Percentiles rank a stretch among this genome's conserved stretches.
Conservation (phyloP, 2,888 invertebrate species). For the Alcis repandata region DNA sequence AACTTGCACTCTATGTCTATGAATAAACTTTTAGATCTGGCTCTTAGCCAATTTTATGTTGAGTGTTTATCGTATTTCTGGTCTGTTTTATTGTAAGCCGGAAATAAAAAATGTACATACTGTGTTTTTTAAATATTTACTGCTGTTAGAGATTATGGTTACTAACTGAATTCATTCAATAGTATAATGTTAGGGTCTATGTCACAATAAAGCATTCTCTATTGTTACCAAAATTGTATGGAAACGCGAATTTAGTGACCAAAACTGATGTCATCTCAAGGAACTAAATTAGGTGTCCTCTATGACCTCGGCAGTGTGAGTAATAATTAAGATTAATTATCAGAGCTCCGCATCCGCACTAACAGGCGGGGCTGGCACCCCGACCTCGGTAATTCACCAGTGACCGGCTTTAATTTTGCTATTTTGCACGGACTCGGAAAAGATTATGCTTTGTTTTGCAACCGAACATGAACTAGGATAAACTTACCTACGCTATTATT, state of each 20-base stretch:
- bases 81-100: neutral
- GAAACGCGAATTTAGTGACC: neutral
- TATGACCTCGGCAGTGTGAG: constrained; percentile 1
- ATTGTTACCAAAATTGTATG: constrained; percentile 3
- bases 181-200: neutral
- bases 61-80: constrained; percentile 25
- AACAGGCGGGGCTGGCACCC: neutral
- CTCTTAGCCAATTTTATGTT: constrained; percentile 16
- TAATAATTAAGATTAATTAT: constrained; percentile 14
- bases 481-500: neutral
- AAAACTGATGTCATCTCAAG: constrained; percentile 10
- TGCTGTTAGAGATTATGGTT: neutral
- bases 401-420: neutral
- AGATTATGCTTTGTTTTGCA: neutral
- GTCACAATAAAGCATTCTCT: neutral
- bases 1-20: constrained; percentile 20
- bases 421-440: neutral
- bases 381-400: neutral
- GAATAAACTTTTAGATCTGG: constrained; percentile 19
- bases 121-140: neutral
- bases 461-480: neutral
- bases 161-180: neutral
- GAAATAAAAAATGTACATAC: neutral
- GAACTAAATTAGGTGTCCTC: neutral
- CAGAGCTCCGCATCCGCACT: neutral